Evolutionary conservation across 1,140 invertebrate genomes (phyloP), one percentile per base, ranked within the genome.

Genomic region (Nasonia vitripennis): DNA sequence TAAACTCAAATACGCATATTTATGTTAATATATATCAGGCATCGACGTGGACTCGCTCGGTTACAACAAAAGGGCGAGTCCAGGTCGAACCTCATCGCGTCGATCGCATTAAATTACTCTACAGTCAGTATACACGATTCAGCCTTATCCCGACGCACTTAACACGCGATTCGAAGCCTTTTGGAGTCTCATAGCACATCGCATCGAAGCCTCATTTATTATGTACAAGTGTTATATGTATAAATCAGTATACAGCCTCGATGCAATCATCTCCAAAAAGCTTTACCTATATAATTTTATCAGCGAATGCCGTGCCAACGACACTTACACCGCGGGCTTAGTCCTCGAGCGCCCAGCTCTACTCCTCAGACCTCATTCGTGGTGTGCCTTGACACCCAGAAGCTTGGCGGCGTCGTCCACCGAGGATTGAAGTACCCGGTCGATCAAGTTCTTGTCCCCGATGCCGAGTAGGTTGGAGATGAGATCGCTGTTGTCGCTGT

Each of bases 401-500:
- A 98, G 93, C 91, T 97, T 97, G 0, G 97, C 97, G 4, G 97
- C 98, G 87, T 98, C 97, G 87, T 98, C 97, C 0, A 97, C 95
- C 2, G 97, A 96, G 0, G 96, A 96, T 62, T 95, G 94, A 0
- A 98, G 94, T 84, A 98, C 95, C 90, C 97, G 96, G 89, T 98
- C 98, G 68, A 98, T 95, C 82, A 98, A 96, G n/a, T 96, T 95
- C 84, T 96, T 96, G 91, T 97, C 97, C 81, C 96, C 95, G 84
- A 98, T 97, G 0, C 98, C 98, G 1, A 99, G 93, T 0, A 99
- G 94, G 91, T 98, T 98, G 0, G 97, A 97, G 87, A 99, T 97
- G 55, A 98, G 94, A 90, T 98, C 97, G 81, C 95, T 94, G 71
- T 95, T 94, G 70, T 95, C 94, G 5, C 91, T 92, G 85, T 95